Conservation (phyloP, 37 sponge, comb jelly and placozoan genomes). For the Tethya wilhelma region DNA sequence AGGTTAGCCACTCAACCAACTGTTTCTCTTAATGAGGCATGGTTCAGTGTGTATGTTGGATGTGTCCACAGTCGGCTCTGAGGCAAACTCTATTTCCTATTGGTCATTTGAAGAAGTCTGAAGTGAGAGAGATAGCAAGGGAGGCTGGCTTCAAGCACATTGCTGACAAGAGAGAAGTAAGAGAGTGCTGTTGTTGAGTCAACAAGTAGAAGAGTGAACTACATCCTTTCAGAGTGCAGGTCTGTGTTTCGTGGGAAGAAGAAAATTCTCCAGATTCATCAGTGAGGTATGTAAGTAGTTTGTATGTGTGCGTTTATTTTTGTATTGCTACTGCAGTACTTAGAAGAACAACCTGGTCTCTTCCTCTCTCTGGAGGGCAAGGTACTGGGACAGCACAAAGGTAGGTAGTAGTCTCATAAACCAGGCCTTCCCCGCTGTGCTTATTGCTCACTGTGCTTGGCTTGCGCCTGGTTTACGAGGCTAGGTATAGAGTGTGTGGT, state of each 20-base stretch:
- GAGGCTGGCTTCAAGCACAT: slow-evolving; percentile 52
- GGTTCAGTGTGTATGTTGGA: not conserved
- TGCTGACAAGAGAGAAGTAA: slow-evolving; percentile 71
- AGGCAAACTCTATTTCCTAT: slow-evolving; percentile 76
- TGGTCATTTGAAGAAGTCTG: slow-evolving; percentile 73
- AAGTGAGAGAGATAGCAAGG: slow-evolving; percentile 69
- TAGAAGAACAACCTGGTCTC: slow-evolving; percentile 48
- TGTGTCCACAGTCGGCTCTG: slow-evolving; percentile 44
- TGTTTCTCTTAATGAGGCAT: not conserved
- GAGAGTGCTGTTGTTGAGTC: not conserved
- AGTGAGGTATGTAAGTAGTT: slow-evolving; percentile 18
- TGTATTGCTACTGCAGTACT: slow-evolving; percentile 43
- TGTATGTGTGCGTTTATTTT: not conserved
- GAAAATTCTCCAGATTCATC: slow-evolving; percentile 69
- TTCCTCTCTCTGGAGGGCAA: slow-evolving; percentile 50
- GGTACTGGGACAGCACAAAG: slow-evolving; percentile 63
- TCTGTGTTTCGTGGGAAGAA: slow-evolving; percentile 84
- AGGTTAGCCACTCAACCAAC: slow-evolving; percentile 8
- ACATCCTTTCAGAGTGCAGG: slow-evolving; percentile 71
- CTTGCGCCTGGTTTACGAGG: not conserved
- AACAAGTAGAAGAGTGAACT: not conserved
- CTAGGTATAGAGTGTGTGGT: not conserved
- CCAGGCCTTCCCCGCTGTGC: not conserved
- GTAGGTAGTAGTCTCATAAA: no score
- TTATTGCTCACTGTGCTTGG: not conserved